phyloP scores from a whole-genome alignment of 92 coral and sea anemone genomes.

The Bergia puertoricense region DNA sequence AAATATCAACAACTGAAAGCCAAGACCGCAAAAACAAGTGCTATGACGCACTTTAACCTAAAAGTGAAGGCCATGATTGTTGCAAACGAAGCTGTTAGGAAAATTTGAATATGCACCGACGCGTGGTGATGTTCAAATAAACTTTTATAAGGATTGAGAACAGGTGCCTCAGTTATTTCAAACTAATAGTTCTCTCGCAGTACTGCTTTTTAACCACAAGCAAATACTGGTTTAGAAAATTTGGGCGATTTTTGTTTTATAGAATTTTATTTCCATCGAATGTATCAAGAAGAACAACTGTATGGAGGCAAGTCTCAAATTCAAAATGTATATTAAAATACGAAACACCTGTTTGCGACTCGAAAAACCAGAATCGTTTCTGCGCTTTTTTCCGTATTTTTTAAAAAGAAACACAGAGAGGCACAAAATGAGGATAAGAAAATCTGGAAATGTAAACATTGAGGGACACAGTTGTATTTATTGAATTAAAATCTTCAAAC shows the following conservation, averaged over 20 bases:
- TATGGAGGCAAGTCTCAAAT: not conserved
- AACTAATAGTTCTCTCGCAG: not conserved
- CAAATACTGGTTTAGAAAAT: not conserved
- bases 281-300: too few species aligned
- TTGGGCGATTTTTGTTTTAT: not conserved
- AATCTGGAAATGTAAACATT: not conserved
- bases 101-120: not conserved
- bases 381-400: not conserved
- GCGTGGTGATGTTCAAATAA: not conserved
- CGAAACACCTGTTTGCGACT: not conserved
- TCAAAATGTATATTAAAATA: too few species aligned
- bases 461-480: not conserved
- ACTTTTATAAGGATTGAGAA: not conserved
- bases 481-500: too few species aligned
- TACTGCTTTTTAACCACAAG: not conserved
- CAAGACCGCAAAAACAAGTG: not conserved
- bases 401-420: too few species aligned
- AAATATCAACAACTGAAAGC: not conserved
- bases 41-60: not conserved
- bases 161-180: not conserved
- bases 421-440: too few species aligned
- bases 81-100: not conserved
- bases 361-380: too few species aligned
- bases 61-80: not conserved
- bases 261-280: not conserved